Evolutionary conservation across 2,113 vertebrate genomes (phyloP).

Genomic region (Oreochromis tanganicae): DNA sequence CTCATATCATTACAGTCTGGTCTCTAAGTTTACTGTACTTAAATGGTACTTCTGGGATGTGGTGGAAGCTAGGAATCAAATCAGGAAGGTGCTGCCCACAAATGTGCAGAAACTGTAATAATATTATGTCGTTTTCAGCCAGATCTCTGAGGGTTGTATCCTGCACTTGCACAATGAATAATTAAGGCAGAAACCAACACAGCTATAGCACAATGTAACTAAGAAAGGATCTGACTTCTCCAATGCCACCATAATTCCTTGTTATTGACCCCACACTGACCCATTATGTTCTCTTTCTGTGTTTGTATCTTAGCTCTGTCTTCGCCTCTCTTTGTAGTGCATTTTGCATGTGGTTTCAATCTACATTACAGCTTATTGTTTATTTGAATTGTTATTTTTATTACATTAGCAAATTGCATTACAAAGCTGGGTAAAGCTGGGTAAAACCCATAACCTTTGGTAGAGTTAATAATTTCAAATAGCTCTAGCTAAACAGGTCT

Average conservation of each 20-base stretch:
- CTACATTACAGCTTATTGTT: neutral
- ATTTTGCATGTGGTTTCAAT: neutral
- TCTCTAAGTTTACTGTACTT: neutral
- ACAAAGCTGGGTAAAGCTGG: fast-evolving
- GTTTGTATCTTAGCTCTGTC: neutral
- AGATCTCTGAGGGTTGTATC: neutral
- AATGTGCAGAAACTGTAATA: neutral
- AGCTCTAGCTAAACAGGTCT: neutral
- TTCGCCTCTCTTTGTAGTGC: neutral
- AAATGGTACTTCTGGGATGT: neutral
- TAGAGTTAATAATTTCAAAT: neutral
- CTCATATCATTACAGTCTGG: neutral
- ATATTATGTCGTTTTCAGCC: neutral
- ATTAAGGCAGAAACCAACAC: neutral
- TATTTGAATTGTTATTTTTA: neutral
- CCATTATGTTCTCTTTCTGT: neutral
- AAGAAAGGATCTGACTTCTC: neutral
- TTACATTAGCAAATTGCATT: neutral
- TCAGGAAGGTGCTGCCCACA: neutral
- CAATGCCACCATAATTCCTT: neutral
- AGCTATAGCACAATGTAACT: neutral
- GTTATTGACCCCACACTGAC: neutral
- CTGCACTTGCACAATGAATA: neutral
- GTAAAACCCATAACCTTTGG: neutral
- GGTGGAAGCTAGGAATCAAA: neutral